Percentiles rank a stretch among this genome's conserved stretches.
Evolutionary conservation across 2,113 vertebrate genomes (phyloP).

Genomic region (Rhinolophus ferrumequinum): DNA sequence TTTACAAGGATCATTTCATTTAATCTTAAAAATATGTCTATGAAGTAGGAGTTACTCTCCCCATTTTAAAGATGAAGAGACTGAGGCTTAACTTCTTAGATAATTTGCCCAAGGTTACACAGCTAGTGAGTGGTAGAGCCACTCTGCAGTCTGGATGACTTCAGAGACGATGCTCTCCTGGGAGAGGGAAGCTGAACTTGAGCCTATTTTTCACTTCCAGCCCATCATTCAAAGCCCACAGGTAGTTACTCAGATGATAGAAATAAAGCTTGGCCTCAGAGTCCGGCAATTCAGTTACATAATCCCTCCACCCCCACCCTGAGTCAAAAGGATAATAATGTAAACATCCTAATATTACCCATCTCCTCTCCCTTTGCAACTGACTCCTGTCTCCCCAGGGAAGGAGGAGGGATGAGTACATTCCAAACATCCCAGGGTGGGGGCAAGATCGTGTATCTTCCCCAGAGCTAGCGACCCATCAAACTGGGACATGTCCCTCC

Average conservation of each 20-base stretch:
- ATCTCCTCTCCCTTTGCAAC: slow-evolving; percentile 48
- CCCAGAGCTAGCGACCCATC: slow-evolving; percentile 32
- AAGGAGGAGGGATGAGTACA: slow-evolving; percentile 5
- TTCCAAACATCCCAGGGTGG: slow-evolving; percentile 68
- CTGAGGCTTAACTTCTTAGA: slow-evolving; percentile 7
- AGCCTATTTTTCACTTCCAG: slow-evolving; percentile 61
- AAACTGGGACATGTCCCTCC: slow-evolving; percentile 51
- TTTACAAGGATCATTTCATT: slow-evolving; percentile 31
- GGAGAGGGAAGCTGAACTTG: neutral
- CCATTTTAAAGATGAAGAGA: slow-evolving; percentile 45
- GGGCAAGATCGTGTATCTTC: slow-evolving; percentile 47
- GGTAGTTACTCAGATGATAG: slow-evolving; percentile 82
- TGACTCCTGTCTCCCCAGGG: slow-evolving; percentile 32
- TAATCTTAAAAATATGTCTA: neutral
- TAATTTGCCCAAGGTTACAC: neutral
- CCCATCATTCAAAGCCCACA: slow-evolving; percentile 61
- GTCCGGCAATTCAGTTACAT: slow-evolving; percentile 76
- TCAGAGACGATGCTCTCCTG: neutral
- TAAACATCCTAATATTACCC: slow-evolving; percentile 79
- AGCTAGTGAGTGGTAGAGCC: neutral
- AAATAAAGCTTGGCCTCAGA: slow-evolving; percentile 82
- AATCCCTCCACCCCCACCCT: slow-evolving; percentile 51
- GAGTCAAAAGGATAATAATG: slow-evolving; percentile 79
- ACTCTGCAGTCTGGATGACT: neutral
- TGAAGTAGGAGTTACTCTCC: neutral